phyloP scores from a whole-genome alignment of 2,888 invertebrate genomes.

The Drymonia ruficornis region DNA sequence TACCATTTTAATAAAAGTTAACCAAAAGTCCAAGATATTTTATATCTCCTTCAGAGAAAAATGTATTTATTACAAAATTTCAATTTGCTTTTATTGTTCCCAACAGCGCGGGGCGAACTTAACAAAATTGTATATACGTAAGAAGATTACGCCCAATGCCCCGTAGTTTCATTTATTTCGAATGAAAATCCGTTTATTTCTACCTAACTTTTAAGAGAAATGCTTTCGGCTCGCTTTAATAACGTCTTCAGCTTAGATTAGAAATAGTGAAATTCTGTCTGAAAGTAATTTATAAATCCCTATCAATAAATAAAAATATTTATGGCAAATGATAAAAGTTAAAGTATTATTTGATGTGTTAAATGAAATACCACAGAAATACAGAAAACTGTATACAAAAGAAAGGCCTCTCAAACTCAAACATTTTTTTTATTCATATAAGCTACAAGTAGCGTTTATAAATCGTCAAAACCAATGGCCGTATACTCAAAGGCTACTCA shows the following conservation, averaged over 20 bases:
- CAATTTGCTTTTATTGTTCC: slow-evolving; percentile 7
- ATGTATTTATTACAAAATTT: background rate
- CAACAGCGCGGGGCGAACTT: slow-evolving; percentile 7
- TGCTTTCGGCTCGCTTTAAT: slow-evolving; percentile 14
- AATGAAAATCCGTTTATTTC: slow-evolving; percentile 15
- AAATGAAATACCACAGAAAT: too few species aligned
- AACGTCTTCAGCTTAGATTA: slow-evolving; percentile 16
- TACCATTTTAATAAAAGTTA: background rate
- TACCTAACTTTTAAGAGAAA: slow-evolving; percentile 15
- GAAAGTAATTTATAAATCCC: too few species aligned
- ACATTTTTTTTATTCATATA: too few species aligned
- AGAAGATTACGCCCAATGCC: slow-evolving; percentile 7
- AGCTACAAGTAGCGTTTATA: too few species aligned
- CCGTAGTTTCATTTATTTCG: slow-evolving; percentile 12
- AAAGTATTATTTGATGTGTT: too few species aligned
- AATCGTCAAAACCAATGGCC: too few species aligned
- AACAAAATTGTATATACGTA: slow-evolving; percentile 6
- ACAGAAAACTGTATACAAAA: too few species aligned
- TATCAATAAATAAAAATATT: too few species aligned
- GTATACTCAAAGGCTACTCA: too few species aligned
- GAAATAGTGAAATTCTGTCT: slow-evolving; percentile 18
- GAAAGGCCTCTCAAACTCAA: too few species aligned
- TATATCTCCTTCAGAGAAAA: background rate
- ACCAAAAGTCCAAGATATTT: background rate
- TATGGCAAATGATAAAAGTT: too few species aligned